These are phyloP conservation scores for Orbicella faveolata DNA, from an alignment of 64 coral and sea anemone genomes.

Conservation along the genomic window DNA sequence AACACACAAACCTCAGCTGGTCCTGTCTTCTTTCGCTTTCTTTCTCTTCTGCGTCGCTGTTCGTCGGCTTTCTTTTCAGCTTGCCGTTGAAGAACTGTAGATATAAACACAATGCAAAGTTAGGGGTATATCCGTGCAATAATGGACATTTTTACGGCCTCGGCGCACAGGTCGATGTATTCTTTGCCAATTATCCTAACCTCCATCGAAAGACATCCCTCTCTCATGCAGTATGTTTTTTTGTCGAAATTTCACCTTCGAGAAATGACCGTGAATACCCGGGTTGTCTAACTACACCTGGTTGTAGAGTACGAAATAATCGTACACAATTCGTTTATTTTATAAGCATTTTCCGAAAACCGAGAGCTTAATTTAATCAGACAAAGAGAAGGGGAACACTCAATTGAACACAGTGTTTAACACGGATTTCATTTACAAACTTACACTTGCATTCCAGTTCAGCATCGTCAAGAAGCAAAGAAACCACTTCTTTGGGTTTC, in stretches of 20 bases:
- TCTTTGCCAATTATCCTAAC: not conserved
- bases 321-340: too few species aligned
- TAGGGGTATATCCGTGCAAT: not conserved
- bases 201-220: too few species aligned
- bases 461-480: constrained; percentile 88
- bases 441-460: constrained; percentile 97
- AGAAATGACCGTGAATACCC: not conserved
- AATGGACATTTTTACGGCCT: not conserved
- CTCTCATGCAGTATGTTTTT: too few species aligned
- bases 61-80: constrained; percentile 94
- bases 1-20: constrained; percentile 58
- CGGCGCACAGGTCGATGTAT: not conserved
- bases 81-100: constrained; percentile 80
- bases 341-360: too few species aligned
- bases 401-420: too few species aligned
- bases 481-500: constrained; percentile 99
- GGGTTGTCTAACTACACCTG: not conserved
- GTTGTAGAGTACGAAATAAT: too few species aligned
- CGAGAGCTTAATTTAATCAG: too few species aligned
- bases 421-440: not conserved
- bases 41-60: constrained; percentile 77
- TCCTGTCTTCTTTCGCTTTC: constrained; percentile 75
- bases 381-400: too few species aligned
- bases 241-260: not conserved
- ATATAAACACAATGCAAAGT: not conserved